A percentile compares a stretch with the other conserved stretches of the same genome.
These are phyloP conservation scores for Canis aureus DNA, from an alignment of 2,113 vertebrate species.

Conservation along the genomic window DNA sequence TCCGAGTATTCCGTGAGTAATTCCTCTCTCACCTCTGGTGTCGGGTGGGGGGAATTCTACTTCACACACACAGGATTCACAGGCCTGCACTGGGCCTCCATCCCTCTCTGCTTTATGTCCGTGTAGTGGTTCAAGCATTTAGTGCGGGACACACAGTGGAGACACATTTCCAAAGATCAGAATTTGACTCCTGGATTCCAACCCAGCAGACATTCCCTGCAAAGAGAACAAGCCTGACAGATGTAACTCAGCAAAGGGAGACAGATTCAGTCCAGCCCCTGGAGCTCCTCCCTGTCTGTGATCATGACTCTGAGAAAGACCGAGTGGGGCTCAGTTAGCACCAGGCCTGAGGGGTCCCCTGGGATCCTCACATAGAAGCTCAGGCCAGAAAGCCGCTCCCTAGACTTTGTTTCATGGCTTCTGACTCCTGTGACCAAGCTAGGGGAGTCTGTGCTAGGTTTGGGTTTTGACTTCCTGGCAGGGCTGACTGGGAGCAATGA, in stretches of 20 bases:
- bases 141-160: neutral
- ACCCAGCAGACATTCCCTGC: neutral
- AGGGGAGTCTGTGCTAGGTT: too few relatives aligned
- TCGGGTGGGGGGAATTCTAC: neutral
- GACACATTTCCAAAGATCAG: neutral
- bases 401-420: too few relatives aligned
- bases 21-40: too few relatives aligned
- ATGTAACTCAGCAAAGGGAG: neutral
- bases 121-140: neutral
- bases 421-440: too few relatives aligned
- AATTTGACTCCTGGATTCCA: neutral
- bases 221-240: too few relatives aligned
- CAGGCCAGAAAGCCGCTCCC: too few relatives aligned
- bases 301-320: neutral
- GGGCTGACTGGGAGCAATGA: too few relatives aligned
- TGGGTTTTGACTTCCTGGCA: too few relatives aligned
- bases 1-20: too few relatives aligned
- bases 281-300: accelerated
- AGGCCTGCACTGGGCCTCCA: accelerated
- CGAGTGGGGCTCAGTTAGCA: accelerated
- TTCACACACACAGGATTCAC: neutral
- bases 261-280: neutral
- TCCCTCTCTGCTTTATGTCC: accelerated
- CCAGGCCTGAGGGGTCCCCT: accelerated
- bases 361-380: neutral